Conservation (phyloP, 2,113 vertebrate species). For the Gnathonemus echidnorhynchus region DNA sequence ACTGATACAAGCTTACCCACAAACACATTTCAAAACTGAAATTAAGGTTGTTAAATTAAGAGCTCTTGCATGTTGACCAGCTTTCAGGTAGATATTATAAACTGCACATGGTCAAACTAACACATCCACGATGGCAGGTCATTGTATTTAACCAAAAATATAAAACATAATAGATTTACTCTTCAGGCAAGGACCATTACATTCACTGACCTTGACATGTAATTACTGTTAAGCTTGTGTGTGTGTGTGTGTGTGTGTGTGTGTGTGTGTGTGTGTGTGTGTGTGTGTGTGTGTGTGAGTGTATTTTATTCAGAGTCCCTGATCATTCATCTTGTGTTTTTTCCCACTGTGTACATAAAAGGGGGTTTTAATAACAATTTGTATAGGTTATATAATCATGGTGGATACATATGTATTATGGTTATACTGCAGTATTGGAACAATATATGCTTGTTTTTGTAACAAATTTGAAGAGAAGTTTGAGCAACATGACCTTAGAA, state of each 20-base stretch:
- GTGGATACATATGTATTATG: conserved; percentile 10
- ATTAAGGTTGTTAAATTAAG: not conserved
- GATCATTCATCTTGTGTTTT: not conserved
- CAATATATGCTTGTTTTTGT: conserved; percentile 6
- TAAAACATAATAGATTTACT: not conserved
- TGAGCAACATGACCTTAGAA: not conserved
- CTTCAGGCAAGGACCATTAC: not conserved
- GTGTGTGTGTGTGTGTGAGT: no score
- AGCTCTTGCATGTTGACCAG: not conserved
- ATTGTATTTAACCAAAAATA: not conserved
- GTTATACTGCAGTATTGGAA: not conserved
- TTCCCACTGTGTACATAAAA: not conserved
- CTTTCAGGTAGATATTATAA: not conserved
- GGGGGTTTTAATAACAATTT: not conserved
- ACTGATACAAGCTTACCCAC: not conserved
- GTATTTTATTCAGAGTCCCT: not conserved
- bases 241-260: no score
- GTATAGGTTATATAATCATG: not conserved
- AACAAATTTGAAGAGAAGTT: conserved; percentile 4
- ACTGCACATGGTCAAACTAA: not conserved
- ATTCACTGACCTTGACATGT: not conserved
- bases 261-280: not conserved
- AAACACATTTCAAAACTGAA: not conserved
- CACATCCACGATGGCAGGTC: not conserved
- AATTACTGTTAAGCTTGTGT: not conserved